Evolutionary conservation across 2,888 invertebrate species (phyloP), one percentile per base, ranked within the genome.

Genomic region (Metacarcinus magister): DNA sequence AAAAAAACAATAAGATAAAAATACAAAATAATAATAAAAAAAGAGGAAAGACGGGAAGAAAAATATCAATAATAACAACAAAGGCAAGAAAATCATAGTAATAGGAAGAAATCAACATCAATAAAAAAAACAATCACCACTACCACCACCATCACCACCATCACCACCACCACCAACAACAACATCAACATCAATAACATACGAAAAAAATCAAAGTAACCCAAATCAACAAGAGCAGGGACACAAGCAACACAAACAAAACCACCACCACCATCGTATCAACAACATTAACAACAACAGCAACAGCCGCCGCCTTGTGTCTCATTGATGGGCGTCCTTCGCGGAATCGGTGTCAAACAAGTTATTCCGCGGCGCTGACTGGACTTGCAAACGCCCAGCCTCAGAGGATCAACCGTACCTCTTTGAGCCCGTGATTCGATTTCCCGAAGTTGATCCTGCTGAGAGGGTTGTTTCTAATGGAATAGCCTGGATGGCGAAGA

Each of bases 401-500:
- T 87, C 87, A 87, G 87, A 87, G 87, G 87, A 87, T 87, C 87
- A 87, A 87, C 32, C 87, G 87, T 87, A 87, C 87, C 87, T 87
- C 87, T 87, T 87, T 87, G 87, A 87, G 87, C 87, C 8, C 39
- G 87, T 87, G 87, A 87, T 87, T 87, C 87, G 87, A 87, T 87
- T 87, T 87, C 87, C 87, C 87, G 32, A 87, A 87, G 87, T 39
- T 87, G 87, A 87, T 87, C 87, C 87, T 87, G 87, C 87, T 87
- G 87, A 87, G 87, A 87, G 87, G 87, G 87, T 87, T 87, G 87
- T 87, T 87, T 87, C 87, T 87, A 87, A 87, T 87, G 87, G 87
- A 87, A 87, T 87, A 87, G 87, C 39, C 87, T 10, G 87, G 87
- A 32, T 87, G 87, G 87, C 87, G 32, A 87, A 87, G 87, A 87